Evolutionary conservation across 2,888 invertebrate species (phyloP).

Genomic region (Eustalomyia histrio): DNA sequence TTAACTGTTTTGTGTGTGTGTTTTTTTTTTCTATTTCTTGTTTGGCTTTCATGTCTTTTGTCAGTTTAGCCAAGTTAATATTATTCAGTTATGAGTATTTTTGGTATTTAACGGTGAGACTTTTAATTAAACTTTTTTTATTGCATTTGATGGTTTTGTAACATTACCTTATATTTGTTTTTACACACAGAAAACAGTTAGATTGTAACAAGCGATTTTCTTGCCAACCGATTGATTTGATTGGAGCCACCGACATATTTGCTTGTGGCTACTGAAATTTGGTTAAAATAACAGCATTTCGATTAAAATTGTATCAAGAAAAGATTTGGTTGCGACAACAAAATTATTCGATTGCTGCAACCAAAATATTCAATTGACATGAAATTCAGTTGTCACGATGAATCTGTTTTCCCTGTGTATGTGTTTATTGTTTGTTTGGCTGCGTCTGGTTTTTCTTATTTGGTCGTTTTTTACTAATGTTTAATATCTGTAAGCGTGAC

Average conservation of each 20-base stretch:
- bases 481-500: background rate
- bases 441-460: constrained; percentile 53
- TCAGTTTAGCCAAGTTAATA: constrained; percentile 38
- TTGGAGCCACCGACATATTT: no score
- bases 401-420: no score
- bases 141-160: constrained; percentile 42
- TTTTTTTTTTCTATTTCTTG: constrained; percentile 26
- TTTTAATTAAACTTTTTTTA: constrained; percentile 60
- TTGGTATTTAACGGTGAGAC: constrained; percentile 23
- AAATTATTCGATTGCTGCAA: no score
- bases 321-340: no score
- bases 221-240: no score
- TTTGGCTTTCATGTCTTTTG: constrained; percentile 48
- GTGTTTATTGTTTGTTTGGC: constrained; percentile 17
- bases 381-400: no score
- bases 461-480: constrained; percentile 33
- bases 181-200: background rate
- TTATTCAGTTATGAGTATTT: constrained; percentile 16
- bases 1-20: constrained; percentile 69
- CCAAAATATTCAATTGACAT: no score
- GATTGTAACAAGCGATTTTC: no score
- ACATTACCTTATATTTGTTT: background rate
- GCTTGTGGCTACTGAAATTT: no score
- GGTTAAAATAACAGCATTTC: no score
- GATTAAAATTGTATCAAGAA: no score